Base-by-base conservation (phyloP, 1,140 invertebrate species). In the Atopsyche davidsoni region DNA sequence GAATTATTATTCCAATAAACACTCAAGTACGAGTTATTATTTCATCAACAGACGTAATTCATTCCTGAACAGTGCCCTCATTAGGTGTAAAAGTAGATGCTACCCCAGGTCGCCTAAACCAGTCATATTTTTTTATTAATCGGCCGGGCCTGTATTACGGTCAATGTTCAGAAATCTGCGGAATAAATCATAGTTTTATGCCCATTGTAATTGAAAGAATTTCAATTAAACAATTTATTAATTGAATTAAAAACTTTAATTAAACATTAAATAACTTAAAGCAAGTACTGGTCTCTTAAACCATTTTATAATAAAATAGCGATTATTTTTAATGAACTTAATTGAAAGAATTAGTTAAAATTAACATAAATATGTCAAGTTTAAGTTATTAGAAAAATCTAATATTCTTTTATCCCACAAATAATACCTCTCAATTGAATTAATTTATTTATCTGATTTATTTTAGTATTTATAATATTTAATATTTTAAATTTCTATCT, bases 91-190 rank as follows among this genome's bases (percentile, higher is more conserved):
- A 86, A 70, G 65, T 76, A 52, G 80, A 85, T 71, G 79, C 79
- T 25, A 71, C 76, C 2, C 81, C 81, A 14, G 81, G 81, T 0
- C 79, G 81, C 24, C 60, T 86, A 65, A 85, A 85, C 67, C 77
- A 83, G 79, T 62, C 73, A 42, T 73, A 55, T 51, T 72, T 81
- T 63, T 64, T 64, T 57, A 63, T 75, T 62, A 77, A 75, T 55
- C 72, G 75, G 32, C 61, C 76, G 21, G 80, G 81, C 34, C 53
- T 81, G 60, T 81, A 75, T 65, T 83, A 66, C 69, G 82, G 82
- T 0, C 82, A 87, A 77, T 87, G 83, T 66, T 86, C 82, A 62
- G 85, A 86, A 78, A 85, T 87, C 75, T 87, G 83, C 76, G 82
- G 82, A 6, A 70, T 74, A 43, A 86, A 86, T 68, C 83, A 87